phyloP scores from a whole-genome alignment of 2,797 vertebrate genomes.

The Percopsis omiscomaycus region DNA sequence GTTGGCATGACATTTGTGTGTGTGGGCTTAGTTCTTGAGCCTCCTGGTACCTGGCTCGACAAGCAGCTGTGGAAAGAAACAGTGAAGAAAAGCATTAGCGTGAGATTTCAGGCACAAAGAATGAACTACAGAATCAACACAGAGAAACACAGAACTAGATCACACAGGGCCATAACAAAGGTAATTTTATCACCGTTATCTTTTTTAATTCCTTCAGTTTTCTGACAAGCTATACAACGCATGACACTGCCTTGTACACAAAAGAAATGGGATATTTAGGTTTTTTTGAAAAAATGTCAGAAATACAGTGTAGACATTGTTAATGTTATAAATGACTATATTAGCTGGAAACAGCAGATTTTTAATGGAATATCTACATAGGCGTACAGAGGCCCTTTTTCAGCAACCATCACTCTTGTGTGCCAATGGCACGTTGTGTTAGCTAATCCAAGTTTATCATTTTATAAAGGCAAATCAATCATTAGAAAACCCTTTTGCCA shows the following conservation, averaged over 20 bases:
- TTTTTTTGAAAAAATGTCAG: conserved; percentile 1
- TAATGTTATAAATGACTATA: too few relatives aligned
- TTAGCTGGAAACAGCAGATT: too few relatives aligned
- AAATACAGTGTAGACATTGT: too few relatives aligned
- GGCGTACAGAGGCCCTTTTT: too few relatives aligned
- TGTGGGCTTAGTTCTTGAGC: conserved; percentile 54
- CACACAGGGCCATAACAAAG: too few relatives aligned
- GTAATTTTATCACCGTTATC: conserved; percentile 10
- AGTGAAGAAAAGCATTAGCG: conserved; percentile 41
- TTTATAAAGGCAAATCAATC: too few relatives aligned
- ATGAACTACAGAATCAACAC: conserved; percentile 25
- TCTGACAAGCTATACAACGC: conserved; percentile 34
- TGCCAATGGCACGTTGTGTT: too few relatives aligned
- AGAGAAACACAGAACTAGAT: neutral
- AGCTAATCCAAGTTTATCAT: too few relatives aligned
- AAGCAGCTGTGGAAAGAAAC: conserved; percentile 55
- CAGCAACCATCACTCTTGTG: too few relatives aligned
- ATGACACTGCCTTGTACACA: conserved; percentile 21
- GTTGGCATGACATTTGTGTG: conserved; percentile 29
- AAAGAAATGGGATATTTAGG: conserved; percentile 27
- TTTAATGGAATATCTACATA: too few relatives aligned
- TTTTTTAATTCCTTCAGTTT: conserved; percentile 34
- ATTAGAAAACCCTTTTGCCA: too few relatives aligned
- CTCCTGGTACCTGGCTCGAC: conserved; percentile 35
- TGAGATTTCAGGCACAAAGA: conserved; percentile 34